These are phyloP conservation scores for Caretta caretta DNA, from an alignment of 2,113 vertebrate species.

Conservation along the genomic window DNA sequence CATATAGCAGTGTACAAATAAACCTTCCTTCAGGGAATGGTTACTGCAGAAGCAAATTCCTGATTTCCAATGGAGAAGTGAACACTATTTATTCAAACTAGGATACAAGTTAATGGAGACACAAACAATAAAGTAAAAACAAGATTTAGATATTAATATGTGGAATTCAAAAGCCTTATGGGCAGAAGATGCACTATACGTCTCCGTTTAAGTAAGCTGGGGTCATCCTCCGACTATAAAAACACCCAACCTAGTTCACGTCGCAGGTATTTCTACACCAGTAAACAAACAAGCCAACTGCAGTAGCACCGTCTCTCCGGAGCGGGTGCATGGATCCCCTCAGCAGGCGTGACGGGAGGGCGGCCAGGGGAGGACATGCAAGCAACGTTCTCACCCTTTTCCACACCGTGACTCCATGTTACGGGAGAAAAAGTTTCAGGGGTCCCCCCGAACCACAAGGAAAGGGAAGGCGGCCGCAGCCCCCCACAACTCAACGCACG, in stretches of 20 bases:
- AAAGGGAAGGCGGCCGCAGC: no score
- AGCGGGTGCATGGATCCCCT: not conserved
- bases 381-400: no score
- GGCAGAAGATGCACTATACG: not conserved
- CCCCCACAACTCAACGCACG: no score
- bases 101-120: not conserved
- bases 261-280: not conserved
- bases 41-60: not conserved
- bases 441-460: not conserved
- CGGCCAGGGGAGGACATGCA: no score
- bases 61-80: not conserved
- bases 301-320: not conserved
- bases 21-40: not conserved
- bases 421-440: not conserved
- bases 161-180: not conserved
- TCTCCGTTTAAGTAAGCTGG: not conserved
- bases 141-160: not conserved
- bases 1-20: not conserved
- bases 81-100: not conserved
- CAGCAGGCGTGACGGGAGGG: not conserved
- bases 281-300: conserved; percentile 1
- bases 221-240: not conserved
- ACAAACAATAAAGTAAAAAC: no score
- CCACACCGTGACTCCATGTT: not conserved
- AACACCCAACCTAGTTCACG: not conserved